phyloP scores from a whole-genome alignment of 2,113 vertebrate genomes.

The Sinocyclocheilus rhinocerous region DNA sequence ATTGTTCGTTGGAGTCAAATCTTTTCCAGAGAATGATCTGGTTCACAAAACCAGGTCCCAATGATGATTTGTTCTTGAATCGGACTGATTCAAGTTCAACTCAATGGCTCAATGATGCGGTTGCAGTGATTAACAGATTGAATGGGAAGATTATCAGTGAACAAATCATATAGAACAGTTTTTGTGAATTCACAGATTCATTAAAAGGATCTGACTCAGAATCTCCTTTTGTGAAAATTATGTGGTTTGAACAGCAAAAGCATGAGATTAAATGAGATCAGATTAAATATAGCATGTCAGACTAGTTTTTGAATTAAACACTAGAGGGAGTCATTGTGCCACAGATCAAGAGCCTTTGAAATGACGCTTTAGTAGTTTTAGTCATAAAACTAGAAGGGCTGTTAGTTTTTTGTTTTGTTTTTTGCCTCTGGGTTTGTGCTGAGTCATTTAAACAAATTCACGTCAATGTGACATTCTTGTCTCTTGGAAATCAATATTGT shows the following conservation, averaged over 20 bases:
- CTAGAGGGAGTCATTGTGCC: slow-evolving; percentile 55
- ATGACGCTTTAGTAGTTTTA: background rate
- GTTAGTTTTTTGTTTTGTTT: background rate
- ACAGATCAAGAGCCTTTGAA: background rate
- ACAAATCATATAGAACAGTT: background rate
- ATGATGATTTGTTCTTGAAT: background rate
- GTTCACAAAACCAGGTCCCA: background rate
- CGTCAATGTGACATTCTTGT: background rate
- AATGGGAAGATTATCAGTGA: background rate
- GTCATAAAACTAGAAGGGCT: background rate
- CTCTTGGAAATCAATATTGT: background rate
- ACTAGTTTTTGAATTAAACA: slow-evolving; percentile 22
- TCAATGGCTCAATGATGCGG: background rate
- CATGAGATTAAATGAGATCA: background rate
- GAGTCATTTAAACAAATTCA: background rate
- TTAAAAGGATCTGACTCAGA: background rate
- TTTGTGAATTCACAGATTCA: background rate
- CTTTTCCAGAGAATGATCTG: background rate
- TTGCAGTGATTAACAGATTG: background rate
- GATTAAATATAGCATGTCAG: background rate
- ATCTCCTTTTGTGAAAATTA: background rate
- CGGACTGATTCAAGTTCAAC: background rate
- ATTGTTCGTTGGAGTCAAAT: background rate
- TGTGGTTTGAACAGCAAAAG: background rate
- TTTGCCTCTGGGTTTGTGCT: background rate